Percentiles rank a stretch among this genome's conserved stretches.
phyloP scores from a whole-genome alignment of 2,888 invertebrate species.

The Eledona agricola region DNA sequence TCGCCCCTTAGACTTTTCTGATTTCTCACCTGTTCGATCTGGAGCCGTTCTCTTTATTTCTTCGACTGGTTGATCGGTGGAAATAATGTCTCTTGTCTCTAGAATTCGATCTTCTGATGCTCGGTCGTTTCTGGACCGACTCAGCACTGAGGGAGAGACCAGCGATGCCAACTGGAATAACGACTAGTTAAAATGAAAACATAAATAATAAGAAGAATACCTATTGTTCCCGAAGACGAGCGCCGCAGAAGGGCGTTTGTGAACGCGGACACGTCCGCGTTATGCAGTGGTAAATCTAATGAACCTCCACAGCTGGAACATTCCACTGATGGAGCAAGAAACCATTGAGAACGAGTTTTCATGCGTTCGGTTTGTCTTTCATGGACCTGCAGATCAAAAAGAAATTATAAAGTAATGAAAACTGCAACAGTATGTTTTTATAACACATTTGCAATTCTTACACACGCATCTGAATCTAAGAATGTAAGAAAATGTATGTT shows the following conservation, averaged over 20 bases:
- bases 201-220: slow-evolving; percentile 52
- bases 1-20: neutral
- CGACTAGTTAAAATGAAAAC: slow-evolving; percentile 17
- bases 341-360: slow-evolving; percentile 98
- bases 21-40: slow-evolving; percentile 58
- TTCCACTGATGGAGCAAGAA: slow-evolving; percentile 76
- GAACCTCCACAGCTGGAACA: slow-evolving; percentile 62
- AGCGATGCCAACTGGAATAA: slow-evolving; percentile 65
- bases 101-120: slow-evolving; percentile 67
- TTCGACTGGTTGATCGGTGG: slow-evolving; percentile 66
- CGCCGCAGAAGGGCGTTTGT: slow-evolving; percentile 61
- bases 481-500: too few species aligned
- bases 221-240: slow-evolving; percentile 68
- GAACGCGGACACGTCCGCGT: slow-evolving; percentile 59
- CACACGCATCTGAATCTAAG: too few species aligned
- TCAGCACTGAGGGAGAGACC: slow-evolving; percentile 72
- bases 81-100: slow-evolving; percentile 66
- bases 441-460: too few species aligned
- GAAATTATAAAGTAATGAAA: slow-evolving; percentile 42
- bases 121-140: slow-evolving; percentile 69
- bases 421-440: too few species aligned
- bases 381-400: slow-evolving; percentile 75
- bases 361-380: slow-evolving; percentile 96
- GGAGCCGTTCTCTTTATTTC: slow-evolving; percentile 68
- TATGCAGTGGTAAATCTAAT: slow-evolving; percentile 62